Conservation (phyloP, 2,888 invertebrate species). For the Digitonthophagus gazella region DNA sequence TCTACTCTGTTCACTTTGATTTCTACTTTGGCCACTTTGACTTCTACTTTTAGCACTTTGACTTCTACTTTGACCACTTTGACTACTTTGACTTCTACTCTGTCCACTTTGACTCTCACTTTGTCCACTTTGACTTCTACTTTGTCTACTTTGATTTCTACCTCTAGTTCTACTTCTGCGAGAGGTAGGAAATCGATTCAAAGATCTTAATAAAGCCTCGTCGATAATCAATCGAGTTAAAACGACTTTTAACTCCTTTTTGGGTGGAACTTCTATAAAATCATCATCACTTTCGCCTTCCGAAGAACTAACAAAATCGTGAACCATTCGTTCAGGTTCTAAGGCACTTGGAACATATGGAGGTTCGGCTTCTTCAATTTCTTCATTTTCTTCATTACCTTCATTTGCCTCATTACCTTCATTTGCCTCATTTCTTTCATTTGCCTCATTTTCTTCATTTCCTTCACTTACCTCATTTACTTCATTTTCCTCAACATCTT, state of each 20-base stretch:
- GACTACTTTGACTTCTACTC: no score
- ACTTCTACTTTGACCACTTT: no score
- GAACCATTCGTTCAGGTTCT: not conserved
- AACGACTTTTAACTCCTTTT: not conserved
- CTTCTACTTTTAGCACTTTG: no score
- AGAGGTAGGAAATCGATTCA: not conserved
- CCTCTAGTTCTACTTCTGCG: not conserved
- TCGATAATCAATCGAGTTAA: not conserved
- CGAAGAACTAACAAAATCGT: not conserved
- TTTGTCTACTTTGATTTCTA: not conserved
- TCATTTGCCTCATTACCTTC: not conserved
- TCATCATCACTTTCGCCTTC: not conserved
- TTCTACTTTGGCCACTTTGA: no score
- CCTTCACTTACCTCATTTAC: not conserved
- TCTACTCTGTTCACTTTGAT: no score
- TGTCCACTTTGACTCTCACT: not conserved
- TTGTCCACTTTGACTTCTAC: not conserved
- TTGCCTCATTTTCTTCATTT: not conserved
- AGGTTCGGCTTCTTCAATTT: not conserved
- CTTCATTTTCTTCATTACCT: no score
- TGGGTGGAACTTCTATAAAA: conserved; percentile 20
- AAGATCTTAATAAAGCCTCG: not conserved
- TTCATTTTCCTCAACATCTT: not conserved
- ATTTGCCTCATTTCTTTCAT: not conserved
- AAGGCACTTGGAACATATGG: not conserved